These are phyloP conservation scores for Helleia helle DNA, from an alignment of 2,888 invertebrate species.

Conservation along the genomic window DNA sequence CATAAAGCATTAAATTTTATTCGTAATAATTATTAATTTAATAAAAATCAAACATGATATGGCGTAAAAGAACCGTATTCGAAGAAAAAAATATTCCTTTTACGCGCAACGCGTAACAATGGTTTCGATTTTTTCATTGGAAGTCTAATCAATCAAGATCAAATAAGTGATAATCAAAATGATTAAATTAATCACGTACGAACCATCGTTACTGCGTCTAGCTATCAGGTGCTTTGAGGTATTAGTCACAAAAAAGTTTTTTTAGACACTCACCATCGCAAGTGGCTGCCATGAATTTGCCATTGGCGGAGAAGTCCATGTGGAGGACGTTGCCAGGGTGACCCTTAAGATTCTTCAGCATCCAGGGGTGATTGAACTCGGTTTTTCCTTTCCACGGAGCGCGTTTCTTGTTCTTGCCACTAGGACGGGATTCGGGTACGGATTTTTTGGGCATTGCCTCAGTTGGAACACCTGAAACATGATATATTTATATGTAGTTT, in stretches of 20 bases:
- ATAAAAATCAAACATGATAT: no score
- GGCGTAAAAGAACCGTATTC: no score
- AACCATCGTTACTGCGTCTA: no score
- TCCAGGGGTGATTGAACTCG: slow-evolving; percentile 82
- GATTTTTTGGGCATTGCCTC: slow-evolving; percentile 42
- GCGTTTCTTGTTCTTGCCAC: slow-evolving; percentile 69
- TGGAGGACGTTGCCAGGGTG: slow-evolving; percentile 84
- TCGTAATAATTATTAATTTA: no score
- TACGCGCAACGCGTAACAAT: slow-evolving; percentile 7
- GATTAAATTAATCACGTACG: no score
- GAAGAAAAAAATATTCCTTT: background rate
- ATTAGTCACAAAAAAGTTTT: slow-evolving; percentile 7
- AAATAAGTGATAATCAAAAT: no score
- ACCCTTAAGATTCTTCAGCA: slow-evolving; percentile 85
- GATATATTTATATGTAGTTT: background rate
- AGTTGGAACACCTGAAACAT: slow-evolving; percentile 38
- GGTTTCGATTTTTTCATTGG: no score
- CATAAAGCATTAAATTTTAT: no score
- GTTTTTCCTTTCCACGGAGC: slow-evolving; percentile 64
- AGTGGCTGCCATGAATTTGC: slow-evolving; percentile 88
- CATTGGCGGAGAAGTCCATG: slow-evolving; percentile 88
- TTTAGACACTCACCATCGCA: slow-evolving; percentile 90
- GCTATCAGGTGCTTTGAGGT: no score
- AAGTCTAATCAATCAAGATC: no score
- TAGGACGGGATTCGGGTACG: slow-evolving; percentile 36